These are phyloP conservation scores for Mayetiola destructor DNA, from an alignment of 2,888 invertebrate genomes.

Conservation along the genomic window DNA sequence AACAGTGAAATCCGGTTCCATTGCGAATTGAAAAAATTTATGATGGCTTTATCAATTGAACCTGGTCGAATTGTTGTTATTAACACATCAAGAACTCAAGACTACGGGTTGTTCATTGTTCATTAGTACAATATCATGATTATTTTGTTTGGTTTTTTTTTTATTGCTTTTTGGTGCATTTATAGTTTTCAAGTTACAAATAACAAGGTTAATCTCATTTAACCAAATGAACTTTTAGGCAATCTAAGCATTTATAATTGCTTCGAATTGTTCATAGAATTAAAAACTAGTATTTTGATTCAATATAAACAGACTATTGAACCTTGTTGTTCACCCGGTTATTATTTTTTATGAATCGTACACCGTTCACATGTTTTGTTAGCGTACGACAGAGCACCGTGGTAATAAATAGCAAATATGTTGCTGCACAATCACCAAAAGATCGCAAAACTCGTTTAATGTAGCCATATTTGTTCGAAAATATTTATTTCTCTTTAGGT, in stretches of 20 bases:
- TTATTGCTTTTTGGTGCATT: no score
- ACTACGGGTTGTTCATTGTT: no score
- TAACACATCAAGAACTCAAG: no score
- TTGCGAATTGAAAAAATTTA: no score
- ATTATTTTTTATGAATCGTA: neutral
- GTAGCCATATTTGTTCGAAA: neutral
- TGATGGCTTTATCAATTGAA: no score
- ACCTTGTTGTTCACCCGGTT: neutral
- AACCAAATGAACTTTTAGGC: neutral
- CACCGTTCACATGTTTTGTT: neutral
- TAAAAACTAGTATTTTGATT: no score
- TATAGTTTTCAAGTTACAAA: slow-evolving; percentile 11
- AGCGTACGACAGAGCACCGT: neutral
- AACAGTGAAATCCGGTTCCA: no score
- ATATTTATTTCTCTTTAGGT: neutral
- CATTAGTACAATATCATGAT: no score
- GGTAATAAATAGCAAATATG: neutral
- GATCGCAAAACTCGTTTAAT: neutral
- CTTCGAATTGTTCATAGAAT: no score
- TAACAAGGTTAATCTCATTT: slow-evolving; percentile 4
- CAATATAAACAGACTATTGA: neutral
- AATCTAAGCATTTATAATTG: slow-evolving; percentile 7
- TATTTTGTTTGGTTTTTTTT: no score
- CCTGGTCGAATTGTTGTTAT: no score
- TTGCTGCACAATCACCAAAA: neutral